A percentile compares a stretch with the other conserved stretches of the same genome.
These are phyloP conservation scores for Cynodonichthys magdalenae DNA, from an alignment of 2,797 vertebrate species.

Conservation along the genomic window DNA sequence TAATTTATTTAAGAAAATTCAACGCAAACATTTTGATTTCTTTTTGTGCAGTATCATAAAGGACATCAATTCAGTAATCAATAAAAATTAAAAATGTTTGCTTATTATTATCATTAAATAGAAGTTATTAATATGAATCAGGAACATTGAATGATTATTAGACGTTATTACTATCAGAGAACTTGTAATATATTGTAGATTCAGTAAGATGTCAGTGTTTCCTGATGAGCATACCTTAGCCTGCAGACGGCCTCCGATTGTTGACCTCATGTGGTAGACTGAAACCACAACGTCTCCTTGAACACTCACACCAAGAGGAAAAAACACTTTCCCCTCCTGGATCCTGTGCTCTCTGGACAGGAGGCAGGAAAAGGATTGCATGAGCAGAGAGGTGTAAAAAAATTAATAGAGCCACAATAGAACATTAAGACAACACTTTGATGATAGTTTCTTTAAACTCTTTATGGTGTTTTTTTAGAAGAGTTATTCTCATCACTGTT, in stretches of 20 bases:
- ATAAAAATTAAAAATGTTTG: too few species aligned
- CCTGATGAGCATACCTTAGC: constrained; percentile 87
- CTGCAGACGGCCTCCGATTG: constrained; percentile 95
- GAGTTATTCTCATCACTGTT: background rate
- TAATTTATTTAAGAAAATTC: too few species aligned
- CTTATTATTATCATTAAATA: too few species aligned
- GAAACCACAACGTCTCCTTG: constrained; percentile 95
- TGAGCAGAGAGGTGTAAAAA: too few species aligned
- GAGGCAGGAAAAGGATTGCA: too few species aligned
- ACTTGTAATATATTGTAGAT: background rate
- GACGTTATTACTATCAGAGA: too few species aligned
- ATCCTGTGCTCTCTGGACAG: constrained; percentile 90
- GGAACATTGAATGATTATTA: too few species aligned
- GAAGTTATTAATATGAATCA: too few species aligned
- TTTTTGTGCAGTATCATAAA: too few species aligned
- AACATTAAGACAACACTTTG: background rate
- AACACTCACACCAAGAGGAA: constrained; percentile 91
- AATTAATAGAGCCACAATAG: too few species aligned
- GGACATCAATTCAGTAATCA: too few species aligned
- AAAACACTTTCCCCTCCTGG: constrained; percentile 93
- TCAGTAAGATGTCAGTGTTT: background rate
- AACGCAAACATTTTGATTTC: too few species aligned
- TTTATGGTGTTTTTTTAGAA: background rate
- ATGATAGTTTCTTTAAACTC: background rate
- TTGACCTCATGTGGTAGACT: constrained; percentile 95